Percentiles rank a stretch among this genome's conserved stretches.
Evolutionary conservation across 1,140 invertebrate genomes (phyloP).

Genomic region (Gonioctena quinquepunctata): DNA sequence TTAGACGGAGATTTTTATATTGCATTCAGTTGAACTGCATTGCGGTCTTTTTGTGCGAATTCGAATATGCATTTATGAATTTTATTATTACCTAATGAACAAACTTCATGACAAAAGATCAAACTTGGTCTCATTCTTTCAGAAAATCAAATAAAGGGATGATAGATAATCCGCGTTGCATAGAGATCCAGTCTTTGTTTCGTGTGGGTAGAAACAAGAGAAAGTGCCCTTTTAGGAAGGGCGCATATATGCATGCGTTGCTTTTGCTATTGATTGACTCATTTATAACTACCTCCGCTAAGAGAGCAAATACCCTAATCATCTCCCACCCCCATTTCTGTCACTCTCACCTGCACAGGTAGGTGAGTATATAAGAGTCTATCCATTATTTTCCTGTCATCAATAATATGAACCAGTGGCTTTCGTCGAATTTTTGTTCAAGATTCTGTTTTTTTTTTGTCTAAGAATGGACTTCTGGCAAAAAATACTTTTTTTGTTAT

Average conservation of each 20-base stretch:
- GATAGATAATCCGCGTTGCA: background rate
- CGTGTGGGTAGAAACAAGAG: background rate
- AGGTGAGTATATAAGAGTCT: background rate
- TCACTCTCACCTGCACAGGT: conserved; percentile 14
- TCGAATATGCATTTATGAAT: background rate
- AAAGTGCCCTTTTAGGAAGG: background rate
- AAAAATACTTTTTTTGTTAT: too few relatives aligned
- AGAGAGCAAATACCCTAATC: conserved; percentile 36
- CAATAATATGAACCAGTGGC: too few relatives aligned
- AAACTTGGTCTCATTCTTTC: too few relatives aligned
- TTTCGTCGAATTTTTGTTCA: too few relatives aligned
- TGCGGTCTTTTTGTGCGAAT: background rate
- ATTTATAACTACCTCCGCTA: conserved; percentile 37
- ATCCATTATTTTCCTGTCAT: background rate
- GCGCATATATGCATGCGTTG: conserved; percentile 37
- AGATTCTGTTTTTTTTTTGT: too few relatives aligned
- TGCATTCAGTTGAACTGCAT: background rate
- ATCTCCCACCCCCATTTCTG: conserved; percentile 14
- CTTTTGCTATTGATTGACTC: conserved; percentile 46
- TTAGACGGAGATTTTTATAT: background rate
- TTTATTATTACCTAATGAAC: too few relatives aligned
- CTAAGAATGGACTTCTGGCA: too few relatives aligned
- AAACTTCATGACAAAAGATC: too few relatives aligned
- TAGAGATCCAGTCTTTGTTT: background rate
- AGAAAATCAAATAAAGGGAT: background rate